These are phyloP conservation scores for Cylas formicarius DNA, from an alignment of 1,140 invertebrate genomes.

Conservation along the genomic window DNA sequence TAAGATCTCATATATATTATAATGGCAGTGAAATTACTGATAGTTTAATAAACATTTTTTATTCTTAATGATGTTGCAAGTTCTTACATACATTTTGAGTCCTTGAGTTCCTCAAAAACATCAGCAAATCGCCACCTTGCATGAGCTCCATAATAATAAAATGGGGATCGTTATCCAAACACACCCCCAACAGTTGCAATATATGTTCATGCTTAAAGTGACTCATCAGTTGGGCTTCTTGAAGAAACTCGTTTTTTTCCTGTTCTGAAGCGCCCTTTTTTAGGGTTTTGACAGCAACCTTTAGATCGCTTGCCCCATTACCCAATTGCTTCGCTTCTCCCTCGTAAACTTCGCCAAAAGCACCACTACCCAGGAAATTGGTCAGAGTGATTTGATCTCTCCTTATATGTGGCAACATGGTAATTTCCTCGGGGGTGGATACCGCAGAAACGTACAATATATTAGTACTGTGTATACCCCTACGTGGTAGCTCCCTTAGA, in stretches of 20 bases:
- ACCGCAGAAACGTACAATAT: slow-evolving; percentile 61
- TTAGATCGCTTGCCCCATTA: slow-evolving; percentile 48
- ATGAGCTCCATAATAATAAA: slow-evolving; percentile 95
- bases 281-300: slow-evolving; percentile 85
- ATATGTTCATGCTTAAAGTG: slow-evolving; percentile 97
- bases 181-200: slow-evolving; percentile 84
- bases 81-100: no score
- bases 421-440: slow-evolving; percentile 54
- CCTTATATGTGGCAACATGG: slow-evolving; percentile 73
- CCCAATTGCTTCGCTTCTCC: slow-evolving; percentile 66
- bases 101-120: slow-evolving; percentile 74
- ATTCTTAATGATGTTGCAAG: no score
- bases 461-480: slow-evolving; percentile 70
- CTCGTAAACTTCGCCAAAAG: slow-evolving; percentile 97
- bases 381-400: slow-evolving; percentile 67
- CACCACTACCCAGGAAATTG: slow-evolving; percentile 88
- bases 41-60: no score
- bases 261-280: slow-evolving; percentile 84
- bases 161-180: slow-evolving; percentile 86
- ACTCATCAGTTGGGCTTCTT: slow-evolving; percentile 95
- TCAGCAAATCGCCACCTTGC: slow-evolving; percentile 91
- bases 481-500: slow-evolving; percentile 70
- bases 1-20: no score
- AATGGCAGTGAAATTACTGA: no score
- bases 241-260: slow-evolving; percentile 90